Percentiles rank a stretch among this genome's conserved stretches.
Conservation (phyloP, 2,888 invertebrate species). For the Drosophila lutescens region DNA sequence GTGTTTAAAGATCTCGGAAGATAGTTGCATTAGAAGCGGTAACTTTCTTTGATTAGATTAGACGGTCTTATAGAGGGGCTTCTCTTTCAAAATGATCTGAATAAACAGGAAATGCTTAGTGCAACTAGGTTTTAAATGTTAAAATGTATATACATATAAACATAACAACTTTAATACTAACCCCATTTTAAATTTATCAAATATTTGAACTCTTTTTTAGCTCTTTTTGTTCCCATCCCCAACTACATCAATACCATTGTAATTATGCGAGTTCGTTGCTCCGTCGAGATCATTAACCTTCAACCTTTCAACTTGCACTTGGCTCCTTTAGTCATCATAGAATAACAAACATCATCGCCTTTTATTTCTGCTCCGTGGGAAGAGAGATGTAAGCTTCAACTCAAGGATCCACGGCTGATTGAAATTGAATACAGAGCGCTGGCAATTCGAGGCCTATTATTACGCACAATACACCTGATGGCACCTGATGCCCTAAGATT, state of each 20-base stretch:
- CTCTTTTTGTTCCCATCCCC: not conserved
- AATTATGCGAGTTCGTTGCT: conserved; percentile 53
- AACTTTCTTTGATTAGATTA: conserved; percentile 73
- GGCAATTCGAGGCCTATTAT: conserved; percentile 61
- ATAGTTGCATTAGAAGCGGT: conserved; percentile 62
- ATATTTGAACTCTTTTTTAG: not conserved
- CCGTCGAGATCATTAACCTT: conserved; percentile 66
- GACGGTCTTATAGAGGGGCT: conserved; percentile 12
- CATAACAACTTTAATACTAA: no score
- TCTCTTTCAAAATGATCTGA: conserved; percentile 26
- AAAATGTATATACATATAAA: no score
- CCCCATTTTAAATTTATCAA: not conserved
- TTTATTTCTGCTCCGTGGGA: conserved; percentile 59
- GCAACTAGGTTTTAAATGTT: not conserved
- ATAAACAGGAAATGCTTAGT: conserved; percentile 5
- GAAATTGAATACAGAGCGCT: conserved; percentile 63
- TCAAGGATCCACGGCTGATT: conserved; percentile 74
- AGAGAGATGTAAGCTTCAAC: conserved; percentile 50
- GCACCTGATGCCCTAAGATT: conserved; percentile 68
- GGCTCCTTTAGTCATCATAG: conserved; percentile 14
- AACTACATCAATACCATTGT: conserved; percentile 2
- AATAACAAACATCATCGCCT: conserved; percentile 32
- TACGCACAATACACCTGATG: conserved; percentile 45
- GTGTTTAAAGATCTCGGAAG: conserved; percentile 39
- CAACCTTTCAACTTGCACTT: conserved; percentile 36